Evolutionary conservation across 1,140 invertebrate genomes (phyloP).

Genomic region (Liolophura sinensis): DNA sequence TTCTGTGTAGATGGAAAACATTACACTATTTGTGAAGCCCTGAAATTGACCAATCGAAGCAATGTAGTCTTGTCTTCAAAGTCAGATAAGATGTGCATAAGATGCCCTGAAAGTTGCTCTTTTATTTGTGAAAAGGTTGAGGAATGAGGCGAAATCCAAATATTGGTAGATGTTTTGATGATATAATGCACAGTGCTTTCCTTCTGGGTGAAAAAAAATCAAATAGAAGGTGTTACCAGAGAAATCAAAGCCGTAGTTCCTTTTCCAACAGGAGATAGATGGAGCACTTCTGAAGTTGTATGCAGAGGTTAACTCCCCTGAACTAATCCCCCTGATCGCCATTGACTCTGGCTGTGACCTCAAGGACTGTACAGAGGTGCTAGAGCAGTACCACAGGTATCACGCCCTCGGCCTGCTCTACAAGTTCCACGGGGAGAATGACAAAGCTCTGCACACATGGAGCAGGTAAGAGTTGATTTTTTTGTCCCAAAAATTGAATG

Average conservation of each 20-base stretch:
- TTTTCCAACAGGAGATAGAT: constrained; percentile 57
- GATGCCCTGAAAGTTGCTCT: too few species aligned
- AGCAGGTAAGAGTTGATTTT: constrained; percentile 34
- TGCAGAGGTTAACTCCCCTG: constrained; percentile 53
- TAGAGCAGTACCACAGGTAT: constrained; percentile 52
- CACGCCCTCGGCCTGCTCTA: constrained; percentile 57
- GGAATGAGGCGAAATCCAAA: too few species aligned
- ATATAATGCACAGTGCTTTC: too few species aligned
- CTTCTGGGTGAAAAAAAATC: too few species aligned
- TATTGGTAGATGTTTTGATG: too few species aligned
- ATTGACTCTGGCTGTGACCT: constrained; percentile 56
- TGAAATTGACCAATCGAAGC: too few species aligned
- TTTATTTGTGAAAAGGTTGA: too few species aligned
- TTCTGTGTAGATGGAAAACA: too few species aligned
- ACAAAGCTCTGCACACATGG: constrained; percentile 58
- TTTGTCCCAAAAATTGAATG: too few species aligned
- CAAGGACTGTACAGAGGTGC: constrained; percentile 55
- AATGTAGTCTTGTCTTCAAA: too few species aligned
- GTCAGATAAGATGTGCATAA: too few species aligned
- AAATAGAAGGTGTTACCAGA: background rate
- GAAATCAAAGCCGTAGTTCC: constrained; percentile 1
- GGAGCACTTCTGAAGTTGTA: constrained; percentile 61
- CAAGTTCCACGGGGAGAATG: constrained; percentile 52
- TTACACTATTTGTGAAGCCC: too few species aligned
- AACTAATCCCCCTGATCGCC: constrained; percentile 51